Percentiles rank a stretch among this genome's conserved stretches.
Conservation (phyloP, 2,113 vertebrate species). For the Suncus etruscus region DNA sequence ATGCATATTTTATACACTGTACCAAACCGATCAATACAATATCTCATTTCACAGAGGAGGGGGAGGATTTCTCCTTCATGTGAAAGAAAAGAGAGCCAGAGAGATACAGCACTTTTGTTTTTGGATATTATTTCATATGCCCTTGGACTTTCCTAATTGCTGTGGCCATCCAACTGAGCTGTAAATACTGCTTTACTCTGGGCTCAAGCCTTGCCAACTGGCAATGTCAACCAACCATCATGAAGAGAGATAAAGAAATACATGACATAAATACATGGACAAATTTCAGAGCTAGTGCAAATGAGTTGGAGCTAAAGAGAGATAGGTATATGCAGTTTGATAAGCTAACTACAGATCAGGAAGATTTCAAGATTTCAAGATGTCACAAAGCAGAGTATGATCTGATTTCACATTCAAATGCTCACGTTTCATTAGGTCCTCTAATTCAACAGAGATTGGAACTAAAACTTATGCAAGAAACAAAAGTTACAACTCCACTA, state of each 20-base stretch:
- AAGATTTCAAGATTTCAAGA: not conserved
- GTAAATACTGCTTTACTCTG: constrained; percentile 42
- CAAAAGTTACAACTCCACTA: not conserved
- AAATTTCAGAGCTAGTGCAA: constrained; percentile 16
- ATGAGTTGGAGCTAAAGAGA: constrained; percentile 31
- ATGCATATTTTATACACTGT: constrained; percentile 72
- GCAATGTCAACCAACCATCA: constrained; percentile 1
- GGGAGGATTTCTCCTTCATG: constrained; percentile 11
- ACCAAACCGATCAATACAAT: constrained; percentile 70
- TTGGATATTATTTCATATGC: constrained; percentile 63
- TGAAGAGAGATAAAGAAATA: not conserved
- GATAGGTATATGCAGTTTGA: not conserved
- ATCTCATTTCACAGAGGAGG: not conserved
- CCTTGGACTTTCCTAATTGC: constrained; percentile 57
- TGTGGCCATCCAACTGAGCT: not conserved
- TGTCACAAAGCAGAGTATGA: not conserved
- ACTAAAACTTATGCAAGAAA: constrained; percentile 16
- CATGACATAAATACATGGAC: not conserved
- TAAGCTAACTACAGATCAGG: constrained; percentile 8
- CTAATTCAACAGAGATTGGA: constrained; percentile 70
- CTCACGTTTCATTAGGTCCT: constrained; percentile 86
- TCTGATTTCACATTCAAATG: constrained; percentile 36
- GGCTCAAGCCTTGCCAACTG: constrained; percentile 1
- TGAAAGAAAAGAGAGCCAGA: constrained; percentile 15
- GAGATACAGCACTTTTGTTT: not conserved